Evolutionary conservation across 1,140 invertebrate genomes (phyloP).

Genomic region (Euglossa dilemma): DNA sequence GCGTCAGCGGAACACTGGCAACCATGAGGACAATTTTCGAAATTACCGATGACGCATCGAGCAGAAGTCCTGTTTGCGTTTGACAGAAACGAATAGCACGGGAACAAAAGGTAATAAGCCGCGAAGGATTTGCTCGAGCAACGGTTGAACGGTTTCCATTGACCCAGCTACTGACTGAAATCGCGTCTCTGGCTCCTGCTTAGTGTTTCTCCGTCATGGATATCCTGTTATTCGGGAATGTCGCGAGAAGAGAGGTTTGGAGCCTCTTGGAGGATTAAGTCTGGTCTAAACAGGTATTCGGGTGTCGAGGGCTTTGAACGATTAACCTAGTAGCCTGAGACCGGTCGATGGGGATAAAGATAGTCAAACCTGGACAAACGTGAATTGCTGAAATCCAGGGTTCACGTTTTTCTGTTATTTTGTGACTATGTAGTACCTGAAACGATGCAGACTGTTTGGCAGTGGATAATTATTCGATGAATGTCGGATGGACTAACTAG

Average conservation of each 20-base stretch:
- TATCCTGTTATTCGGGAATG: constrained; percentile 29
- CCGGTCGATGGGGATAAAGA: too few species aligned
- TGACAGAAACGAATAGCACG: constrained; percentile 12
- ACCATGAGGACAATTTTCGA: background rate
- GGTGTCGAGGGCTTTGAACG: too few species aligned
- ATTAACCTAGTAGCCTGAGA: too few species aligned
- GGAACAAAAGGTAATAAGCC: constrained; percentile 65
- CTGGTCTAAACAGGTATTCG: too few species aligned
- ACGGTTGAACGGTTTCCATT: constrained; percentile 40
- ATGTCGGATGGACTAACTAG: too few species aligned
- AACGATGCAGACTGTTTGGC: too few species aligned
- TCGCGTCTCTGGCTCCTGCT: constrained; percentile 51
- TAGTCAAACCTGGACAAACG: too few species aligned
- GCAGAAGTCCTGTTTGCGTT: background rate
- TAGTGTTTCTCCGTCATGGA: constrained; percentile 27
- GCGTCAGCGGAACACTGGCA: background rate
- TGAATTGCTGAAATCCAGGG: too few species aligned
- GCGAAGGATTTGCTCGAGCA: constrained; percentile 59
- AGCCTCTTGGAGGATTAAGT: background rate
- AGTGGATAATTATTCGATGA: too few species aligned
- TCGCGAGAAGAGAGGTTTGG: constrained; percentile 1
- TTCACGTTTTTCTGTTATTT: too few species aligned
- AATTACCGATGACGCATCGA: constrained; percentile 42
- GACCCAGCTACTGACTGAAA: constrained; percentile 52
- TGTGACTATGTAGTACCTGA: too few species aligned